Evolutionary conservation across 2,113 vertebrate genomes (phyloP), one percentile per base, ranked within the genome.

Genomic region (Salvelinus sp.): DNA sequence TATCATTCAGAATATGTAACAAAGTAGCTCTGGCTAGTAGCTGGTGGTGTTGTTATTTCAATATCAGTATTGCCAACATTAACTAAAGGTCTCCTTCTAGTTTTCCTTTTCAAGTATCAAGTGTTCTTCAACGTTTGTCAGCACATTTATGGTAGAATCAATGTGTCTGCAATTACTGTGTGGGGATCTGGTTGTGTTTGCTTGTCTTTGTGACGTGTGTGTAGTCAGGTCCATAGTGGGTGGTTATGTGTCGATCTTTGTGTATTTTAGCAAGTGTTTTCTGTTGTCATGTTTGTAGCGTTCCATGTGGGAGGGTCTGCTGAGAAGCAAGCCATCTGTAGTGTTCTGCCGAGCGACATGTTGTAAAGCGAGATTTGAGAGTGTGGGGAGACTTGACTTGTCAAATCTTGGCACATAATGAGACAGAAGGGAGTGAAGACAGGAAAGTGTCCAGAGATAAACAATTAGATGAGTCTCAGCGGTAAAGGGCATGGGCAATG

Each of bases 291-390:
- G 91, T 92, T 91, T 91, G 89, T 91, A 92, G 90, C 92, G 88
- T 92, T 94, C 90, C 90, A 92, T 92, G 92, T 92, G 93, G 90
- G 92, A 92, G 92, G 91, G 91, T 93, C 92, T 94, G 93, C 85
- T 87, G 93, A 93, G 91, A 93, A 92, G 92, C 90, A 91, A 91
- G 93, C 93, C 93, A 94, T 94, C 93, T 94, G 93, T 93, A 94
- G 91, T 93, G 91, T 92, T 93, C 91, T 84, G 87, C 78, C 76
- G 89, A 91, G 91, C 89, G 91, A 91, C 93, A 94, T 93, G 91
- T 90, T 94, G 93, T 92, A 91, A 93, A 91, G 90, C 83, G 91
- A 85, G 91, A 93, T 92, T 93, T 86, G 89, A 90, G 90, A 92
- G 90, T 93, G 93, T 93, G 91, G 90, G 88, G 91, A 92, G 93